A percentile compares a stretch with the other conserved stretches of the same genome.
phyloP scores from a whole-genome alignment of 2,797 vertebrate species.

The Aplochiton taeniatus region DNA sequence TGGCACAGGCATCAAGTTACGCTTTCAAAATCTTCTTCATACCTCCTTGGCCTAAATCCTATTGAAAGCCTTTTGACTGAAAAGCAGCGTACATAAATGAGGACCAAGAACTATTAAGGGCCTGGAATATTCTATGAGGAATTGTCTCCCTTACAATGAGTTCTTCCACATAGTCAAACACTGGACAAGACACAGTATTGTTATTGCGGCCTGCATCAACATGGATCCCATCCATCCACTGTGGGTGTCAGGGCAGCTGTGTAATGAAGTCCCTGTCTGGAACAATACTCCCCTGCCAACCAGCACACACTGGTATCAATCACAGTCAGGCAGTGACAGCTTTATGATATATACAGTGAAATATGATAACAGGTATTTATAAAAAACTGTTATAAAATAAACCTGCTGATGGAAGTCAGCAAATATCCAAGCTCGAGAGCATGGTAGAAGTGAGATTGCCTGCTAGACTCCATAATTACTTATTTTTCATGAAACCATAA shows the following conservation, averaged over 20 bases:
- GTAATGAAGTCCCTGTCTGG: constrained; percentile 10
- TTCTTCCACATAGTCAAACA: too few relatives aligned
- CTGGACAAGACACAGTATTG: too few relatives aligned
- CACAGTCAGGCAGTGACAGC: constrained; percentile 2
- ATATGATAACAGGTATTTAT: constrained; percentile 9
- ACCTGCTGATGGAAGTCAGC: constrained; percentile 16
- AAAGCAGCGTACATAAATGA: too few relatives aligned
- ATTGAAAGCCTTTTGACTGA: too few relatives aligned
- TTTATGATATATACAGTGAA: constrained; percentile 8
- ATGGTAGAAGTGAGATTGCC: background rate
- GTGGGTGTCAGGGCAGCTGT: constrained; percentile 9
- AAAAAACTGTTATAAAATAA: constrained; percentile 6
- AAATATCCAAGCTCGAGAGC: background rate
- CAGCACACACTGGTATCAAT: constrained; percentile 1
- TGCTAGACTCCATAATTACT: background rate
- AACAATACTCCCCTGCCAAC: constrained; percentile 14
- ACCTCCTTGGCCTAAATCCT: too few relatives aligned
- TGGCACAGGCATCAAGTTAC: too few relatives aligned
- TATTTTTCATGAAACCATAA: background rate
- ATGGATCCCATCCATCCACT: background rate
- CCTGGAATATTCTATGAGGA: too few relatives aligned
- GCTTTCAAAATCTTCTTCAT: too few relatives aligned
- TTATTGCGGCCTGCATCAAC: background rate
- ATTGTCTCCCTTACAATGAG: too few relatives aligned
- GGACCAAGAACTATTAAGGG: too few relatives aligned